These are phyloP conservation scores for Anas flavirostris DNA, from an alignment of 2,797 vertebrate species.

Conservation along the genomic window DNA sequence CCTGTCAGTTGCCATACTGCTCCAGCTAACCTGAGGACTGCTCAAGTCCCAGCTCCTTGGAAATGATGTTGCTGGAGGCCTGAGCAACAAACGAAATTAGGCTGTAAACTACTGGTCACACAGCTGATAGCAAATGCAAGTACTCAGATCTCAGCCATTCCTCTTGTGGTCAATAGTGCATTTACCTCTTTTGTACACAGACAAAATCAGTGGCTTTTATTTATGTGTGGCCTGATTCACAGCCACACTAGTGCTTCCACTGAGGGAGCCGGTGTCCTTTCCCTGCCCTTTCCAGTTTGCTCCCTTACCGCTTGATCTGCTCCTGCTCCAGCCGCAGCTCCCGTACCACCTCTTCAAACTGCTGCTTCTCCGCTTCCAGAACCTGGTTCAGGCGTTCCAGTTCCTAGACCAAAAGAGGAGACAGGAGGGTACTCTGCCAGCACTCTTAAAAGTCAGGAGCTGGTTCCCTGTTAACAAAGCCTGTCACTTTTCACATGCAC, in stretches of 20 bases:
- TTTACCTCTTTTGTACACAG: neutral
- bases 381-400: slow-evolving; percentile 93
- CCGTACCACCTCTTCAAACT: slow-evolving; percentile 93
- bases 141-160: accelerated
- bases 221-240: neutral
- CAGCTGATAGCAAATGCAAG: neutral
- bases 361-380: slow-evolving; percentile 93
- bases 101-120: neutral
- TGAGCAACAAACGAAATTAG: neutral
- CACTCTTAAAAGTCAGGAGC: neutral
- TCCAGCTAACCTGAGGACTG: neutral
- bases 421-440: neutral
- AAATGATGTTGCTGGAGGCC: neutral
- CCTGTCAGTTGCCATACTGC: neutral
- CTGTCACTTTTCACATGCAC: neutral
- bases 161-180: neutral
- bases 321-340: slow-evolving; percentile 93
- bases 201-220: neutral
- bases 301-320: slow-evolving; percentile 88
- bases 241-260: too few relatives aligned
- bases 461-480: neutral
- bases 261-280: neutral
- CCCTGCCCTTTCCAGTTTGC: neutral
- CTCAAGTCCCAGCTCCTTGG: neutral
- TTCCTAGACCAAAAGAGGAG: slow-evolving; percentile 79